Base-by-base conservation (phyloP, 1,140 invertebrate genomes). In the Heterodera schachtii region DNA sequence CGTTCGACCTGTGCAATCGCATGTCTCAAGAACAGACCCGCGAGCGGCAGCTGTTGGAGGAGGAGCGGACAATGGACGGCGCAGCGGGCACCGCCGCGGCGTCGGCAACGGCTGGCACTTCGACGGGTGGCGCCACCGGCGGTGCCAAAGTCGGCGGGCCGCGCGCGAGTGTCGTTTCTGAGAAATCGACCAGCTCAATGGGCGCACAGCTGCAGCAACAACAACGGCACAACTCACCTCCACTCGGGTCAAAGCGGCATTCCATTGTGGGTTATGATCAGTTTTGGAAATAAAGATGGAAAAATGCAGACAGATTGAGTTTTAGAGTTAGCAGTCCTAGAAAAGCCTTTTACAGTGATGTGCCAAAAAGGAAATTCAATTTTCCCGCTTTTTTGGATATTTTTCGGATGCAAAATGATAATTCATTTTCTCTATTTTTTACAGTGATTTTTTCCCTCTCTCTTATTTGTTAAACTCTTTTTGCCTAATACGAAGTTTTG, bases 1-100 rank as follows among this genome's bases (percentile, higher is more conserved):
- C 97, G 31, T 99, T 99, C 92, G 97, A 78, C 49, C 96, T 98
- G 89, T 98, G 96, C 92, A 96, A 98, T 93, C 97, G 97, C 92
- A 93, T 93, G 47, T 81, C 87, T 31, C 85, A 87, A 70, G 89
- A 90, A 71, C 88, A 89, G 76, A 90, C 89, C 81, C 82, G 82
- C 47, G 86, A 88, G 74, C 83, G 82, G 49, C 82, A 85, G 57
- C 85, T 83, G 16, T 19, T 85, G 31, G 84, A 85, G 73, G 85
- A 85, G 66, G 78, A 83, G 47, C 21, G 76, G 8, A 64, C 60
- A 64, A 67, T 78, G 46, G 81, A 82, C 21, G 19, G 75, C 44
- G 67, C 78, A 7, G 60, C 41, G 21, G 52, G 52, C 57, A 64
- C 31, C 46, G 49, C 76, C 46, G 44, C 8, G 3, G 52, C 47